These are phyloP conservation scores for Aegithalos caudatus DNA, from an alignment of 2,113 vertebrate species.

Conservation along the genomic window DNA sequence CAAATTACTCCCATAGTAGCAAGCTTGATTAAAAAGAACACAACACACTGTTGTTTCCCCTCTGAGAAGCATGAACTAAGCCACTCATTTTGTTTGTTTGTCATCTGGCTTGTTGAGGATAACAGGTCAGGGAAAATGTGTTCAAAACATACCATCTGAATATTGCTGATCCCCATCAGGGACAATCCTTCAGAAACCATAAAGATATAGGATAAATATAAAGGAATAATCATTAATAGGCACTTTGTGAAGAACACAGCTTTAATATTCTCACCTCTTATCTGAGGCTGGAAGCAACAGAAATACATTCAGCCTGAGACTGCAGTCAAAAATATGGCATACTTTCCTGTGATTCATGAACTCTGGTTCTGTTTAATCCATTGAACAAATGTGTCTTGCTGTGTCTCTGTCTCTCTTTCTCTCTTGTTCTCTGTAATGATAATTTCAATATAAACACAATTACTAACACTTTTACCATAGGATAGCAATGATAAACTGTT, in stretches of 20 bases:
- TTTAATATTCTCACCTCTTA: slow-evolving; percentile 62
- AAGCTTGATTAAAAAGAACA: slow-evolving; percentile 73
- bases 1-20: slow-evolving; percentile 73
- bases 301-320: slow-evolving; percentile 35
- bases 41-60: slow-evolving; percentile 53
- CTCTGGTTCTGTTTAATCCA: slow-evolving; percentile 45
- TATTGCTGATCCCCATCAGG: slow-evolving; percentile 54
- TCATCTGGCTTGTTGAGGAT: slow-evolving; percentile 63
- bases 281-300: slow-evolving; percentile 34
- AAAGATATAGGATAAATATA: slow-evolving; percentile 17
- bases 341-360: slow-evolving; percentile 43
- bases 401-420: not conserved
- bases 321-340: slow-evolving; percentile 16
- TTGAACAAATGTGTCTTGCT: slow-evolving; percentile 1
- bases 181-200: slow-evolving; percentile 55
- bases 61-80: slow-evolving; percentile 74
- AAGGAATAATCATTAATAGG: slow-evolving; percentile 27
- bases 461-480: slow-evolving; percentile 11
- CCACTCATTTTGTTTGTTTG: slow-evolving; percentile 69
- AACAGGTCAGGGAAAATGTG: slow-evolving; percentile 57
- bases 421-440: not conserved
- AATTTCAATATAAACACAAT: slow-evolving; percentile 36
- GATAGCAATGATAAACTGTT: slow-evolving; percentile 38
- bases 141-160: slow-evolving; percentile 53
- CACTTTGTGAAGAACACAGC: slow-evolving; percentile 67